A percentile compares a stretch with the other conserved stretches of the same genome.
phyloP scores from a whole-genome alignment of 2,113 vertebrate genomes.

The Microcebus lehilahytsara region DNA sequence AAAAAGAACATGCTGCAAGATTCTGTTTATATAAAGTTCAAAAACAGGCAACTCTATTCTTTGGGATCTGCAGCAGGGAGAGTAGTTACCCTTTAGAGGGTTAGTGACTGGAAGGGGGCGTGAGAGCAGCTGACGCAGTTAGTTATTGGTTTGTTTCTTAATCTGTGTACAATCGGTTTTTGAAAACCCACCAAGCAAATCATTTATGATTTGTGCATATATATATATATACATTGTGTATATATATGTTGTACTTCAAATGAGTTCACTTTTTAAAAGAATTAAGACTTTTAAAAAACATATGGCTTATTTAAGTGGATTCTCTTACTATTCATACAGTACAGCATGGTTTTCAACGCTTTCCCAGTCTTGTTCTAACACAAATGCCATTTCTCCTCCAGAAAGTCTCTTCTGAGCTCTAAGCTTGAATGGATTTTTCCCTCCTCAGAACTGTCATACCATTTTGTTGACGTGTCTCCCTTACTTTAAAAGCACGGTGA shows the following conservation, averaged over 20 bases:
- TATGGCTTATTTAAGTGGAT: neutral
- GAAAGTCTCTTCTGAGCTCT: neutral
- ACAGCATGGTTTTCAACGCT: neutral
- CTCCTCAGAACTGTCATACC: neutral
- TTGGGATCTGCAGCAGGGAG: neutral
- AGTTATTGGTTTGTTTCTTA: neutral
- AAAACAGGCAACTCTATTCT: neutral
- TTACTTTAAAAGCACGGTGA: neutral
- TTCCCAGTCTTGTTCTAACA: neutral
- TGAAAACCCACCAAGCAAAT: neutral
- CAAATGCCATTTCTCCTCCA: neutral
- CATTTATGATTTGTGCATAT: neutral
- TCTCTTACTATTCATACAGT: neutral
- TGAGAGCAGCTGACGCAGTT: fast-evolving
- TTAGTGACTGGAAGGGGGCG: neutral
- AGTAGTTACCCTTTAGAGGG: neutral
- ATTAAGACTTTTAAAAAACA: neutral
- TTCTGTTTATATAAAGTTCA: neutral
- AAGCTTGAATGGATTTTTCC: neutral
- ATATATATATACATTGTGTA: no score
- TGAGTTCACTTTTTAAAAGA: neutral
- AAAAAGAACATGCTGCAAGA: neutral
- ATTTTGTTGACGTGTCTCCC: neutral
- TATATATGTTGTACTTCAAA: neutral
- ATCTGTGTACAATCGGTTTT: neutral